Evolutionary conservation across 2,113 vertebrate genomes (phyloP), one percentile per base, ranked within the genome.

Genomic region (Cricetomys ansorgei): DNA sequence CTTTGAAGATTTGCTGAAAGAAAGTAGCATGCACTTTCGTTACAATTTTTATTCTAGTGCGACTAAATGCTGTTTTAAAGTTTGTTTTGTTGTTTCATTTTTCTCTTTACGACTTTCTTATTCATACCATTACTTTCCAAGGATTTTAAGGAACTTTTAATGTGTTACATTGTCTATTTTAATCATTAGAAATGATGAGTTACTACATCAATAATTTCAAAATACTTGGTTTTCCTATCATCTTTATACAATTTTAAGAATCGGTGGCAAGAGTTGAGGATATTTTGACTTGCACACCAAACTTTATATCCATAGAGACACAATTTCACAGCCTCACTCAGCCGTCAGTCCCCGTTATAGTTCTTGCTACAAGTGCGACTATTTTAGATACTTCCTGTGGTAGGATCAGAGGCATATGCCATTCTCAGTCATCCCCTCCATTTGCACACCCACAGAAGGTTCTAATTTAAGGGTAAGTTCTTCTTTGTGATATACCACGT

Each of bases 121-220:
- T 62, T 79, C 50, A 62, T 62, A 25, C n/a, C 45, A 87, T 62
- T 85, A 34, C 55, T 94, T 89, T 88, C 86, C 6, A 75, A 57
- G 55, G 10, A 89, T 84, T 83, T 95, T 86, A 31, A 92, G 84
- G 70, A 70, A 93, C 37, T 83, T 92, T 88, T 40, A 73, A 57
- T 53, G 17, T 34, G 1, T 86, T 90, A 75, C 57, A 69, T 83
- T 83, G 2, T n/a, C 29, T 93, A 1, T 76, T 94, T 84, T 95
- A 89, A 40, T 57, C 65, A 57, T 8, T 93, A 69, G 92, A 55
- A 92, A 93, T 94, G 96, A 95, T 76, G 34, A 45, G 3, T 92
- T 95, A n/a, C 81, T 80, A 45, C 27, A 43, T 55, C 92, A 90
- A 37, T 84, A 37, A 84, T 21, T 67, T 95, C 48, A 91, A 95